These are phyloP conservation scores for Halcyon senegalensis DNA, from an alignment of 2,113 vertebrate species.

Conservation along the genomic window DNA sequence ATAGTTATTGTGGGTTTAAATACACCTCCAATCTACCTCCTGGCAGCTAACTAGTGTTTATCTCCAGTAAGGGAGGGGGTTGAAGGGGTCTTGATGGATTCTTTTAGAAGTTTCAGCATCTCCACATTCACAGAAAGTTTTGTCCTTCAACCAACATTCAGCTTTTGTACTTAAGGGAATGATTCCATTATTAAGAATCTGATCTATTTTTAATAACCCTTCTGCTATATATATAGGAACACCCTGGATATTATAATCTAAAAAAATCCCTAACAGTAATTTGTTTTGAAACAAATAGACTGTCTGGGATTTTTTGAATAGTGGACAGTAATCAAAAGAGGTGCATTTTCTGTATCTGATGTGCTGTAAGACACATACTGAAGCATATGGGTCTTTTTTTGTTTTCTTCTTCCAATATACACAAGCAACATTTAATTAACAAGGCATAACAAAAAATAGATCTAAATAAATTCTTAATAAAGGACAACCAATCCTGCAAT, in stretches of 20 bases:
- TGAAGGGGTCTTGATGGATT: background rate
- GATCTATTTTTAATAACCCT: slow-evolving; percentile 50
- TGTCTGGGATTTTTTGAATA: slow-evolving; percentile 15
- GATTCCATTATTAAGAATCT: slow-evolving; percentile 9
- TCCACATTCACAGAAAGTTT: background rate
- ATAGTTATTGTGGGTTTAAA: background rate
- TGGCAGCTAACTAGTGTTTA: background rate
- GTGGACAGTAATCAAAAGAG: background rate
- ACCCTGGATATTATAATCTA: slow-evolving; percentile 4
- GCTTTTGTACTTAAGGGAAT: background rate
- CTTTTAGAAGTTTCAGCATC: background rate
- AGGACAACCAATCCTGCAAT: background rate
- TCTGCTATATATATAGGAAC: slow-evolving; percentile 20
- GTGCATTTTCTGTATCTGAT: background rate
- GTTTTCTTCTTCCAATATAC: background rate
- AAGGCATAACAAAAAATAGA: background rate
- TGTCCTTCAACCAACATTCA: background rate
- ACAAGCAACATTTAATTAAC: background rate
- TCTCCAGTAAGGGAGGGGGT: background rate
- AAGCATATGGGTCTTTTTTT: background rate
- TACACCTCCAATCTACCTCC: background rate
- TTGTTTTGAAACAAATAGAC: slow-evolving; percentile 9
- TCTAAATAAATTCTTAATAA: slow-evolving; percentile 24
- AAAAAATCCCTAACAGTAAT: slow-evolving; percentile 9
- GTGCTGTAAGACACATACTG: background rate